phyloP scores from a whole-genome alignment of 2,797 vertebrate genomes.

The Diplodus sargus region DNA sequence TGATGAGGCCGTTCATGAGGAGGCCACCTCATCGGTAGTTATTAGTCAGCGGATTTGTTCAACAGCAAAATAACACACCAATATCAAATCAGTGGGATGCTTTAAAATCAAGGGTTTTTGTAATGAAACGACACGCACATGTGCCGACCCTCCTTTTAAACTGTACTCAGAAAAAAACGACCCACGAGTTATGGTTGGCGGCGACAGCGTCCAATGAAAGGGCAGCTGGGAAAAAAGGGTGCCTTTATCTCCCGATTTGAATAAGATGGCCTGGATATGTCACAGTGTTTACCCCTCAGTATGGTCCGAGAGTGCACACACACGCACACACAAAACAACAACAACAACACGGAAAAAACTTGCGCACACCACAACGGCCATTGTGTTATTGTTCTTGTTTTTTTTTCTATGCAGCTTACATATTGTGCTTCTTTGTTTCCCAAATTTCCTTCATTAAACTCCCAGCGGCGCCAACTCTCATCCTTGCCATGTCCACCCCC shows the following conservation, averaged over 20 bases:
- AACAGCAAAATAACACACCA: not conserved
- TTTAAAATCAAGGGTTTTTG: conserved; percentile 13
- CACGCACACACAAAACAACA: conserved; percentile 76
- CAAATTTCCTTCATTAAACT: conserved; percentile 69
- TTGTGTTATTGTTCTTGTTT: conserved; percentile 65
- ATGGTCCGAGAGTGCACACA: conserved; percentile 80
- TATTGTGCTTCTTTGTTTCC: conserved; percentile 73
- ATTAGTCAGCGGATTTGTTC: conserved; percentile 44
- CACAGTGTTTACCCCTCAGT: conserved; percentile 90
- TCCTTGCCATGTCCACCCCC: conserved; percentile 60
- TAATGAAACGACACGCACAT: not conserved
- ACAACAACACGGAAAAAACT: conserved; percentile 83
- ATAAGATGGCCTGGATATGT: conserved; percentile 99
- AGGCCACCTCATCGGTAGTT: conserved; percentile 56
- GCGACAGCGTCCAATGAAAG: conserved; percentile 82
- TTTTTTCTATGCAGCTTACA: conserved; percentile 46
- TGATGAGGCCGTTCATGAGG: conserved; percentile 70
- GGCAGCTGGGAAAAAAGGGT: conserved; percentile 92
- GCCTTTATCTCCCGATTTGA: conserved; percentile 97
- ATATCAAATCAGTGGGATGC: not conserved
- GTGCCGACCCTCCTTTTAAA: not conserved
- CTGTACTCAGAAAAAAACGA: conserved; percentile 45
- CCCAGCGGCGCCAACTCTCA: conserved; percentile 53
- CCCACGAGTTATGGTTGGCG: conserved; percentile 84
- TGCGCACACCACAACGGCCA: conserved; percentile 49